Evolutionary conservation across 2,888 invertebrate genomes (phyloP).

Genomic region (Archips crataeganus): DNA sequence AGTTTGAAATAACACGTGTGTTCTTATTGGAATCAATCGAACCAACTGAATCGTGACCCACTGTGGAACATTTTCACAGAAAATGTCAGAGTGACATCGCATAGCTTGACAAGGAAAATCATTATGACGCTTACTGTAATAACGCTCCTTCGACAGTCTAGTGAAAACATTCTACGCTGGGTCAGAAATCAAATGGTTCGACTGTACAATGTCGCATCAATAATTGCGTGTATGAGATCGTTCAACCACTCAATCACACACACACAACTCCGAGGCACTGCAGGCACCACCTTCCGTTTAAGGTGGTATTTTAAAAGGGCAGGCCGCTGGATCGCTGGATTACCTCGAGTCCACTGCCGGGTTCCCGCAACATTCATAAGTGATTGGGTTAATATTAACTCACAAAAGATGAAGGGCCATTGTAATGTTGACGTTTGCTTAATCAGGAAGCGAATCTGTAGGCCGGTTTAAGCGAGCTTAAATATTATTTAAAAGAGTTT

Average conservation of each 20-base stretch:
- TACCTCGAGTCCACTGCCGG: constrained; percentile 74
- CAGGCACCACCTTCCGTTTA: constrained; percentile 59
- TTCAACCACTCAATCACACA: constrained; percentile 49
- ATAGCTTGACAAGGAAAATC: too few relatives aligned
- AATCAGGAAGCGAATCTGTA: constrained; percentile 62
- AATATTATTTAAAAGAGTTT: constrained; percentile 29
- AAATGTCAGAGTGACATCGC: too few relatives aligned
- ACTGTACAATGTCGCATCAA: constrained; percentile 48
- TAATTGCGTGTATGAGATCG: constrained; percentile 55
- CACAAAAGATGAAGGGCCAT: constrained; percentile 71
- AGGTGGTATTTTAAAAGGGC: constrained; percentile 68
- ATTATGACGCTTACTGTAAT: too few relatives aligned
- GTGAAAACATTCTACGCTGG: too few relatives aligned
- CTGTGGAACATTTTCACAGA: too few relatives aligned
- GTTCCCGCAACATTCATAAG: constrained; percentile 54
- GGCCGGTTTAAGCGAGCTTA: constrained; percentile 13
- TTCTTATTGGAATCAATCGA: too few relatives aligned
- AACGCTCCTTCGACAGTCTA: too few relatives aligned
- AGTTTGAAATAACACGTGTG: too few relatives aligned
- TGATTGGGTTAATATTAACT: constrained; percentile 55
- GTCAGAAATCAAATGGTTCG: too few relatives aligned
- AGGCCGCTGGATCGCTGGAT: constrained; percentile 55
- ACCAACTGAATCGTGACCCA: too few relatives aligned
- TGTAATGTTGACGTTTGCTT: constrained; percentile 54
- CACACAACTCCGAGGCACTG: constrained; percentile 42